Evolutionary conservation across 1,140 invertebrate genomes (phyloP), one percentile per base, ranked within the genome.

Genomic region (Dreissena rostriformis): DNA sequence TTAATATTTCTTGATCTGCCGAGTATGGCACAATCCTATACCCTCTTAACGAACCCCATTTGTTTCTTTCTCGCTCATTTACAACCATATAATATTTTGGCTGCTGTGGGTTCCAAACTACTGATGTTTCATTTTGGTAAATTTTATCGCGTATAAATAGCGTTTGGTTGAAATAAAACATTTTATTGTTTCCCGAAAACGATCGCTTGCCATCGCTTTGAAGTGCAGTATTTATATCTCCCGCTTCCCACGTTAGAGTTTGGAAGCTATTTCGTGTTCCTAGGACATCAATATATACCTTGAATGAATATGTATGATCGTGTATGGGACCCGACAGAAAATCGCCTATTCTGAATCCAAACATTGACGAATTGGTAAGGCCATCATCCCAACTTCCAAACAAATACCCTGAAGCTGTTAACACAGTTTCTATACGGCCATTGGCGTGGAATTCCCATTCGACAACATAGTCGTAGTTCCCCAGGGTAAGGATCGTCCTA

Each of bases 401-500:
- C 11, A 88, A 67, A 66, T 85, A 89, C 11, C 88, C 88, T 8
- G 84, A 77, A 11, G 84, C 77, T 26, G 74, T 80, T 24, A 80
- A 55, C 15, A 61, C 39, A 5, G 73, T 78, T 52, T 87, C 57
- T 19, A 89, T 65, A 15, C 39, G 63, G 11, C 87, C 88, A 55
- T 87, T 81, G 0, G 83, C 39, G 78, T 90, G 88, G 79, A 92
- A 91, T 0, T 88, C 82, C 78, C 86, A 91, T 79, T 92, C 91
- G 17, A 91, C 79, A 19, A 91, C 86, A 86, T 92, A 92, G 73
- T 92, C 91, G 68, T 91, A 92, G 77, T 91, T 91, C 17, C 85
- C 88, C 28, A 91, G 55, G 19, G 82, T 85, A 12, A 88, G 66
- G 66, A 87, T 85, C 8, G 86, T 82, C 19, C 91, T 78, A 10